Evolutionary conservation across 2,113 vertebrate genomes (phyloP), one percentile per base, ranked within the genome.

Genomic region (Synchiropus splendidus): DNA sequence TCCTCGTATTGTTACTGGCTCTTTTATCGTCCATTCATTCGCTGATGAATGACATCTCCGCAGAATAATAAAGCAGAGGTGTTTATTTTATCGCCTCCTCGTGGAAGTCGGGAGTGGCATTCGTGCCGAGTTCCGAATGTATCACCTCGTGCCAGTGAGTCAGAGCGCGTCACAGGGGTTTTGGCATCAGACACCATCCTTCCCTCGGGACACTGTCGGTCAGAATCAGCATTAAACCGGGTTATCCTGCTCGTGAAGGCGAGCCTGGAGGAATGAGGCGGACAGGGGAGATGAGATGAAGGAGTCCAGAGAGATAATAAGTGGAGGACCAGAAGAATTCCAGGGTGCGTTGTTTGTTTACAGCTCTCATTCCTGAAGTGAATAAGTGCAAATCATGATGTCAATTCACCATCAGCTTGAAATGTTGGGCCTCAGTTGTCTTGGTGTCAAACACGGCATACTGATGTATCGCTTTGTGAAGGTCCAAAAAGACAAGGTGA

Each of bases 131-230:
- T 43, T 36, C 47, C 10, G 14, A 39, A 44, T 70, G 33, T 43
- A 18, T 60, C 60, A 39, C 31, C 38, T 27, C 2, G 10, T 35
- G 50, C 15, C 3, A 53, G 35, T 46, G 51, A 72, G 67, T 62
- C 49, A 31, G 2, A 8, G 54, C 58, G 55, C 42, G 6, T 64
- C 68, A 62, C 47, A 31, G 36, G 71, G 63, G 64, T 54, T 64
- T 56, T 54, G 57, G 57, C 58, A 62, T 54, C 37, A 58, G 55
- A 68, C 62, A 57, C 61, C 51, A 12, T 68, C 67, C 65, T 30
- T 47, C 67, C 55, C 58, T 31, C 17, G 58, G 66, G 73, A 64
- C 63, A 44, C 48, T 62, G 73, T 77, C 64, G 31, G 53, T 34
- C 41, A 45, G 17, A 62, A 73, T 77, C 58, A 72, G 53, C 54